These are phyloP conservation scores for Leptodirus hochenwartii DNA, from an alignment of 2,888 invertebrate genomes.

Conservation along the genomic window DNA sequence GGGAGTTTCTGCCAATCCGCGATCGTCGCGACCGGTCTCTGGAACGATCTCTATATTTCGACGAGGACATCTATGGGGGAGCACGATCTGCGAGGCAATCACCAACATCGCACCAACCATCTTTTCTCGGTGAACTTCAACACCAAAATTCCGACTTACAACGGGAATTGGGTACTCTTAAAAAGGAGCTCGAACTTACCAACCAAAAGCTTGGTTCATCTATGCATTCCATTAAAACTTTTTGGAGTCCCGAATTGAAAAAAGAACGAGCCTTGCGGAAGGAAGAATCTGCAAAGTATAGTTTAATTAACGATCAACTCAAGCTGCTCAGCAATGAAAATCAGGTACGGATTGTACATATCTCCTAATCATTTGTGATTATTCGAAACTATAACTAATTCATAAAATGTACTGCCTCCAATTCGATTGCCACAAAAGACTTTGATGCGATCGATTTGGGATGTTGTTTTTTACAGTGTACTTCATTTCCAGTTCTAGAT, in stretches of 20 bases:
- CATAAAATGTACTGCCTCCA: too few relatives aligned
- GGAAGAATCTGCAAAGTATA: constrained; percentile 95
- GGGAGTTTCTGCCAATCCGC: constrained; percentile 74
- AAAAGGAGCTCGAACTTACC: constrained; percentile 86
- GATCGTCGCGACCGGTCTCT: constrained; percentile 52
- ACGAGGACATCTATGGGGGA: constrained; percentile 33
- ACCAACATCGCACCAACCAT: constrained; percentile 41
- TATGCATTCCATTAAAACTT: constrained; percentile 99
- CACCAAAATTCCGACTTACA: constrained; percentile 90
- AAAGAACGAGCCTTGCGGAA: constrained; percentile 92
- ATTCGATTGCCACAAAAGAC: too few relatives aligned
- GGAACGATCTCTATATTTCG: constrained; percentile 49
- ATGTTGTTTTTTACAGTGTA: too few relatives aligned
- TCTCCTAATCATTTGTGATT: too few relatives aligned
- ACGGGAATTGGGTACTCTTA: constrained; percentile 75
- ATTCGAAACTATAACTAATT: too few relatives aligned
- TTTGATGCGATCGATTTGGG: too few relatives aligned
- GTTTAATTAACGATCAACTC: constrained; percentile 89
- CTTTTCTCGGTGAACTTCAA: constrained; percentile 66
- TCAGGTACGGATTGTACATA: constrained; percentile 61
- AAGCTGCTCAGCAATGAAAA: constrained; percentile 92
- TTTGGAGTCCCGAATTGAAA: constrained; percentile 99
- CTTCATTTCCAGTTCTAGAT: too few relatives aligned
- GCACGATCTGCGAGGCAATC: constrained; percentile 48
- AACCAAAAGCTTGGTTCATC: constrained; percentile 95